These are phyloP conservation scores for Caradrina kadenii DNA, from an alignment of 2,888 invertebrate genomes.

Conservation along the genomic window DNA sequence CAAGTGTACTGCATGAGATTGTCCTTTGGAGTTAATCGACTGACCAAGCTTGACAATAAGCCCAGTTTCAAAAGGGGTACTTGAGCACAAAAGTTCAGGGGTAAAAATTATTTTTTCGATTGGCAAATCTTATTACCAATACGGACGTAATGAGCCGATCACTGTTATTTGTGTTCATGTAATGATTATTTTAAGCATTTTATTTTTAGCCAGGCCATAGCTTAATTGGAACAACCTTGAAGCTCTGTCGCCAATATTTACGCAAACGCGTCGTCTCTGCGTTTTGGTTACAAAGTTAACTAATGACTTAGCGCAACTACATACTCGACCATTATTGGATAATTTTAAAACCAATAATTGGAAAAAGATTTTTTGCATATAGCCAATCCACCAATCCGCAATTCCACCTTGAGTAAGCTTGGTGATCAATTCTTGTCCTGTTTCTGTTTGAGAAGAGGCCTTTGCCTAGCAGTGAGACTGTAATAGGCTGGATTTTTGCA, in stretches of 20 bases:
- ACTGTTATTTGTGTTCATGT: conserved; percentile 54
- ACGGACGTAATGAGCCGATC: conserved; percentile 49
- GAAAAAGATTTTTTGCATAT: conserved; percentile 26
- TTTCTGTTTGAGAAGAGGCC: too few relatives aligned
- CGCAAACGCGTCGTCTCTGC: conserved; percentile 71
- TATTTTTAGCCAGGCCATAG: conserved; percentile 66
- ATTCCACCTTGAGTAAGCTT: too few relatives aligned
- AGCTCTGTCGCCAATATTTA: conserved; percentile 79
- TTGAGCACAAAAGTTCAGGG: conserved; percentile 22
- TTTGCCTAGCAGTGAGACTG: too few relatives aligned
- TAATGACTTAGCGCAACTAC: conserved; percentile 75
- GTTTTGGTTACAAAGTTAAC: conserved; percentile 70
- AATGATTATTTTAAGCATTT: conserved; percentile 65
- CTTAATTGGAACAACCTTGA: conserved; percentile 80
- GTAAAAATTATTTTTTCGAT: conserved; percentile 25
- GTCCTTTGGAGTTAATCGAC: conserved; percentile 14
- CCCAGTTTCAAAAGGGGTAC: background rate
- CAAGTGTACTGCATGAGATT: conserved; percentile 19
- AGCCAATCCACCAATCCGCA: too few relatives aligned
- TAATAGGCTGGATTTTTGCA: too few relatives aligned
- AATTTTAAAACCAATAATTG: conserved; percentile 34
- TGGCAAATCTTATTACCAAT: conserved; percentile 44
- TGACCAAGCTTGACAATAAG: conserved; percentile 2
- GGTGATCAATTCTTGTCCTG: too few relatives aligned
- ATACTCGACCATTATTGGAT: too few relatives aligned